Evolutionary conservation across 2,113 vertebrate species (phyloP).

Genomic region (Mus musculus): DNA sequence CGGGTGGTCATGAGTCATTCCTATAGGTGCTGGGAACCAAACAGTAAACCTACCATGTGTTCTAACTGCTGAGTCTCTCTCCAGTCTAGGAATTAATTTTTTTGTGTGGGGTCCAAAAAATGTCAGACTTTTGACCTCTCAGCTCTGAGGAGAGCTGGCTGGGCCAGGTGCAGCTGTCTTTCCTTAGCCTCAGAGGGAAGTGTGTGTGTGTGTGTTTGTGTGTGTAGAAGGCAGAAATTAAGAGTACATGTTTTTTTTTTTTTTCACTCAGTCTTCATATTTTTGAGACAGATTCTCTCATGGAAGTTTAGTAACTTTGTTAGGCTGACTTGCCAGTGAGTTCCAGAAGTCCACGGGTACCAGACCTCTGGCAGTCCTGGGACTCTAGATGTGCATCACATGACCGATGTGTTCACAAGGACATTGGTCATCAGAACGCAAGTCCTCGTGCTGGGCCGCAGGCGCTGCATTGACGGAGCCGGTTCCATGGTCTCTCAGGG

Average conservation of each 20-base stretch:
- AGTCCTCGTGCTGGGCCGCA: neutral
- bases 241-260: neutral
- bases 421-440: neutral
- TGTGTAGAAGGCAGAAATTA: neutral
- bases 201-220: too few relatives aligned
- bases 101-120: neutral
- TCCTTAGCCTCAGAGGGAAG: neutral
- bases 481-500: neutral
- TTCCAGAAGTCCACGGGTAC: neutral
- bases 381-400: neutral
- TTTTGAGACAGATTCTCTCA: neutral
- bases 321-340: neutral
- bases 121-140: too few relatives aligned
- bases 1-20: neutral
- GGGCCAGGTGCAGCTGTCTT: rapidly evolving
- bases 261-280: neutral
- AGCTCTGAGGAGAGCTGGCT: neutral
- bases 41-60: too few relatives aligned
- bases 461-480: neutral
- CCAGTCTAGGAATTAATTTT: neutral
- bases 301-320: neutral
- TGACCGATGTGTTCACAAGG: neutral
- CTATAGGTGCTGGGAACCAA: neutral
- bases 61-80: neutral
- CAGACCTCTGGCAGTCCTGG: neutral